phyloP scores from a whole-genome alignment of 2,797 vertebrate species.

The Tiaroga cobitis region DNA sequence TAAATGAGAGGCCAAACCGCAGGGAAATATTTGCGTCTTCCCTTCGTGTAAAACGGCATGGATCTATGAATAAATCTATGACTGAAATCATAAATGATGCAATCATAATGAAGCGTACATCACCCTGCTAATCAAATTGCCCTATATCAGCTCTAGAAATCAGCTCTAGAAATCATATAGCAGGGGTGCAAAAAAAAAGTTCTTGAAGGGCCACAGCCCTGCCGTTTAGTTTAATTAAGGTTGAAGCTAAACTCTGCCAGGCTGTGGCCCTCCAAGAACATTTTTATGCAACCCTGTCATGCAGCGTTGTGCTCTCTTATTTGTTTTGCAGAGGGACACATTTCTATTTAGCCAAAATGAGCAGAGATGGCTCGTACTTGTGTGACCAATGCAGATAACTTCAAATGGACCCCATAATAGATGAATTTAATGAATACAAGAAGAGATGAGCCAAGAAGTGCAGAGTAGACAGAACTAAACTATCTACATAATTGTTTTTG shows the following conservation, averaged over 20 bases:
- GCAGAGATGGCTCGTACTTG: neutral
- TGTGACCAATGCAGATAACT: no score
- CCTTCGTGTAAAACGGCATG: no score
- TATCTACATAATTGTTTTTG: no score
- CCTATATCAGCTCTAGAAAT: neutral
- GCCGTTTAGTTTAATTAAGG: neutral
- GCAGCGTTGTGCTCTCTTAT: neutral
- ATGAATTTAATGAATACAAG: no score
- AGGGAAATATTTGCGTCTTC: no score
- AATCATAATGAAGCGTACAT: neutral
- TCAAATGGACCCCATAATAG: no score
- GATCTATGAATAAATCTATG: no score
- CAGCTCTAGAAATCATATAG: neutral
- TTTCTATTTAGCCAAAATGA: neutral
- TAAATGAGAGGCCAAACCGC: neutral
- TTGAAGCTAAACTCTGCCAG: neutral
- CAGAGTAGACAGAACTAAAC: neutral
- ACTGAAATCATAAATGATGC: neutral
- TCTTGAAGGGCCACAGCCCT: neutral
- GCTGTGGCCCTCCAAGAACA: no score
- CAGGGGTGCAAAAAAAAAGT: neutral
- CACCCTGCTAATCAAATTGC: neutral
- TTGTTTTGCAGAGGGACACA: neutral
- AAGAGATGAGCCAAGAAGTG: neutral
- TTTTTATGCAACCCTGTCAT: neutral